Conservation (phyloP, 2,797 vertebrate species). For the Rhabdomys pumilio region DNA sequence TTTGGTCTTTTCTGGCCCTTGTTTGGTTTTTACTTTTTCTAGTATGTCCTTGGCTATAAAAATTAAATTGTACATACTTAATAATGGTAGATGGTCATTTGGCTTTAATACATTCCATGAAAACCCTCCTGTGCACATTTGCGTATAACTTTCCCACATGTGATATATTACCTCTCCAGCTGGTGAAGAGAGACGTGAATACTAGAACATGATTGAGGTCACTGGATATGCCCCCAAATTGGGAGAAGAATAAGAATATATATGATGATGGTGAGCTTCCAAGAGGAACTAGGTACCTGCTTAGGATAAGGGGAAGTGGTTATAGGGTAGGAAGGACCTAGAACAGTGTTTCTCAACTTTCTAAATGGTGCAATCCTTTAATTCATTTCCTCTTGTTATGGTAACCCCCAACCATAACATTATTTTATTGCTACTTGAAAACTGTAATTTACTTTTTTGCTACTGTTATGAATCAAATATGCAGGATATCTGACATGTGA, state of each 20-base stretch:
- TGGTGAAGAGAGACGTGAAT: slow-evolving; percentile 21
- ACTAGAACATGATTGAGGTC: slow-evolving; percentile 1
- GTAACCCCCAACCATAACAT: background rate
- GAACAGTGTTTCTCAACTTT: background rate
- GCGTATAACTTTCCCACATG: slow-evolving; percentile 20
- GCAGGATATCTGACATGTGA: background rate
- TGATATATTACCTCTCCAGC: background rate
- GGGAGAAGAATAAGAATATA: slow-evolving; percentile 26
- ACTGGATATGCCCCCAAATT: background rate
- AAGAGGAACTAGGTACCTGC: background rate
- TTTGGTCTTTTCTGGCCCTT: slow-evolving; percentile 41
- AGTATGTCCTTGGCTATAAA: slow-evolving; percentile 56
- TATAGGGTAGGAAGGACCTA: background rate
- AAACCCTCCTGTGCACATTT: background rate
- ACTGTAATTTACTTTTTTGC: background rate
- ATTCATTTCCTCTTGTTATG: background rate
- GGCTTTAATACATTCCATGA: slow-evolving; percentile 34
- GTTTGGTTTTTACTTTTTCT: background rate
- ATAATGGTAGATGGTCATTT: slow-evolving; percentile 53
- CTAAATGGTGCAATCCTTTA: background rate
- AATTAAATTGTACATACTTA: slow-evolving; percentile 50
- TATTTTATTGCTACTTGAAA: background rate
- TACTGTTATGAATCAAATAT: background rate
- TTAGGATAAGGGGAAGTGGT: background rate
- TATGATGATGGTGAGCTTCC: background rate